Evolutionary conservation across 2,113 vertebrate species (phyloP).

Genomic region (Rhinoptilus africanus): DNA sequence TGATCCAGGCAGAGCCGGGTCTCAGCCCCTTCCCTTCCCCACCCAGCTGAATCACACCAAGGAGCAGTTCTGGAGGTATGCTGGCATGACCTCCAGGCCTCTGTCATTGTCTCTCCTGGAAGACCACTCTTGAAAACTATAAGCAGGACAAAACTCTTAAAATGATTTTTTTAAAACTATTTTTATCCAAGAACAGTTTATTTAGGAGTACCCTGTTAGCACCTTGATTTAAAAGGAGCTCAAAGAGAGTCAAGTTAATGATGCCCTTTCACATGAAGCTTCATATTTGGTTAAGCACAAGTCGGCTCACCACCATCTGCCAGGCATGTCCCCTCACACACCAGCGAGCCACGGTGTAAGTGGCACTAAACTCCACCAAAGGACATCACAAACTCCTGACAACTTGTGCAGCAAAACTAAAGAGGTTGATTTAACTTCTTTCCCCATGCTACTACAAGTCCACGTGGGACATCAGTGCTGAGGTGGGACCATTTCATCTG

Average conservation of each 20-base stretch:
- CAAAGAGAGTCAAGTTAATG: not conserved
- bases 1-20: not conserved
- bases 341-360: slow-evolving; percentile 10
- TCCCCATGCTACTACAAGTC: not conserved
- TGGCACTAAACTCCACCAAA: slow-evolving; percentile 22
- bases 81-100: not conserved
- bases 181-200: not conserved
- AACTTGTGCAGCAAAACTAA: not conserved
- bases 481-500: rapidly evolving
- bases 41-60: rapidly evolving
- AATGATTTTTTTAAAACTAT: not conserved
- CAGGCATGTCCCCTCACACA: not conserved
- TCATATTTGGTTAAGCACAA: not conserved
- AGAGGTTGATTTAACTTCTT: not conserved
- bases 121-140: not conserved
- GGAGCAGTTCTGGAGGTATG: not conserved
- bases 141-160: not conserved
- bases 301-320: not conserved
- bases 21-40: not conserved
- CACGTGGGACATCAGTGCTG: rapidly evolving
- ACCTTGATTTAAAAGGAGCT: not conserved
- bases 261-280: not conserved
- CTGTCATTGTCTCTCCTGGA: not conserved
- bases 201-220: not conserved
- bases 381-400: slow-evolving; percentile 14